Conservation (phyloP, 2,888 invertebrate genomes). For the Polymixis lichenea region DNA sequence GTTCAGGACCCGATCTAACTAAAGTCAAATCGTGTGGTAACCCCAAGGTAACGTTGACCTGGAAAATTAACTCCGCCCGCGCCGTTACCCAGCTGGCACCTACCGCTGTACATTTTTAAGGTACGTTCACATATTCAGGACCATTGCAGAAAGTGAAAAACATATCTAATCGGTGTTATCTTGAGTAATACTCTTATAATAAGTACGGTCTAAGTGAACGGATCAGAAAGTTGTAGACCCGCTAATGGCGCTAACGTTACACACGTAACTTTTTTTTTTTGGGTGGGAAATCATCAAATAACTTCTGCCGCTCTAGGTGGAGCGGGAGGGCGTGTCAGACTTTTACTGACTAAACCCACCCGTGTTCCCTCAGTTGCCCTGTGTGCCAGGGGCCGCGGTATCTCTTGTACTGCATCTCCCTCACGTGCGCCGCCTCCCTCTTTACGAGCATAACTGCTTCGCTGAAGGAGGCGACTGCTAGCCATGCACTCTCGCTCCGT, state of each 20-base stretch:
- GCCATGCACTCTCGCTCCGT: too few species aligned
- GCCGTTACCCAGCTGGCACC: conserved; percentile 73
- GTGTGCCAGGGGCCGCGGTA: too few species aligned
- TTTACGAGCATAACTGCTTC: too few species aligned
- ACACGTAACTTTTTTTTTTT: too few species aligned
- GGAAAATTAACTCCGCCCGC: conserved; percentile 84
- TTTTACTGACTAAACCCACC: too few species aligned
- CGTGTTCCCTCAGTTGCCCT: too few species aligned
- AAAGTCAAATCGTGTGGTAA: conserved; percentile 72
- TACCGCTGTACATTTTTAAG: conserved; percentile 67
- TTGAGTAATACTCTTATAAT: conserved; percentile 37
- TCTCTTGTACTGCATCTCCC: too few species aligned
- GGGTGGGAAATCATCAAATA: too few species aligned
- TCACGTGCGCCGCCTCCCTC: too few species aligned
- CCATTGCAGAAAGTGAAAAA: conserved; percentile 52
- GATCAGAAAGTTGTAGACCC: conserved; percentile 12
- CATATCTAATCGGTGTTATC: conserved; percentile 48
- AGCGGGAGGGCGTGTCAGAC: too few species aligned
- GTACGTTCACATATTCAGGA: conserved; percentile 56
- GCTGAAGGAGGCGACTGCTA: too few species aligned
- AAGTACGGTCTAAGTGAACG: conserved; percentile 15
- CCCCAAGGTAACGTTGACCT: conserved; percentile 80
- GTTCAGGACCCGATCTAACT: conserved; percentile 52
- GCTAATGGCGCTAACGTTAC: conserved; percentile 1
- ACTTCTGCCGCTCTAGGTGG: too few species aligned